Evolutionary conservation across 2,797 vertebrate species (phyloP).

Genomic region (Pipistrellus kuhlii): DNA sequence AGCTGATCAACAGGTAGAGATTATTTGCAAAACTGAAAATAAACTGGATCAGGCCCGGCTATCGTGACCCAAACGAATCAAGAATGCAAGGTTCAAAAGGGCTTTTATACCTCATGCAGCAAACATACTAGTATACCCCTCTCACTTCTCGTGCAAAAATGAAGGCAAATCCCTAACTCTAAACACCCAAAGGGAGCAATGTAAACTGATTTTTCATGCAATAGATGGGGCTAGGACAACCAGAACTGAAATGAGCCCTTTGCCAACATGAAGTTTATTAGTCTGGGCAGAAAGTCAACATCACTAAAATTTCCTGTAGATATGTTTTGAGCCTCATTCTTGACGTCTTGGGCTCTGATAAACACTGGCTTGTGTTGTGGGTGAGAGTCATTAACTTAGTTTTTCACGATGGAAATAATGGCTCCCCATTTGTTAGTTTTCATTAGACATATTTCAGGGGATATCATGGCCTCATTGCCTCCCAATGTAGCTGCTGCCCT

Average conservation of each 20-base stretch:
- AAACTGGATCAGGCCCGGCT: not conserved
- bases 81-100: not conserved
- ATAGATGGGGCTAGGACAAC: not conserved
- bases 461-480: slow-evolving; percentile 36
- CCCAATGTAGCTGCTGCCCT: not conserved
- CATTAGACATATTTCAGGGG: slow-evolving; percentile 58
- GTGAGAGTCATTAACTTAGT: slow-evolving; percentile 56
- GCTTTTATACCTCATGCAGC: rapidly evolving
- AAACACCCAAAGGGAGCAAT: not conserved
- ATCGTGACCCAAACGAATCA: slow-evolving; percentile 32
- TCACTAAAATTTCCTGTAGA: slow-evolving; percentile 67
- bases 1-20: slow-evolving; percentile 23
- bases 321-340: slow-evolving; percentile 69
- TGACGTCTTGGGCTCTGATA: slow-evolving; percentile 59
- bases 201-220: not conserved
- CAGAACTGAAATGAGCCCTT: slow-evolving; percentile 43
- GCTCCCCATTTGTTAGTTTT: slow-evolving; percentile 62
- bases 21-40: slow-evolving; percentile 56
- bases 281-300: slow-evolving; percentile 76
- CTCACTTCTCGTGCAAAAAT: not conserved
- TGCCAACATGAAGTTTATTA: slow-evolving; percentile 69
- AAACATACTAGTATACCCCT: not conserved
- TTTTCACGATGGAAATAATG: slow-evolving; percentile 64
- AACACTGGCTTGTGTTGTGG: slow-evolving; percentile 54
- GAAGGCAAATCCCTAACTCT: not conserved